Evolutionary conservation across 2,888 invertebrate genomes (phyloP).

Genomic region (Strigamia transsilvanica): DNA sequence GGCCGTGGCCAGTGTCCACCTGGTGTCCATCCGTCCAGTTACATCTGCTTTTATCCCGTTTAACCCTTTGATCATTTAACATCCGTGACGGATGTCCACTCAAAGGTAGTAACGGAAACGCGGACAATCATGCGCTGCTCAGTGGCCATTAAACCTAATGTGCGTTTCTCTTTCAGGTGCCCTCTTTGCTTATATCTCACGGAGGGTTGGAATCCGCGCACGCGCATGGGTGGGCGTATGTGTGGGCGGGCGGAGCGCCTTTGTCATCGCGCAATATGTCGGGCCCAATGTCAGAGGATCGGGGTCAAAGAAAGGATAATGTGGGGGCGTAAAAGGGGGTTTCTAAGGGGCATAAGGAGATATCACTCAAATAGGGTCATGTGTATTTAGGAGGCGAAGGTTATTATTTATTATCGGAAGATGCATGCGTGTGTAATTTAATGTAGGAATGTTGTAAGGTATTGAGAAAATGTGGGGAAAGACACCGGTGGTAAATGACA

Average conservation of each 20-base stretch:
- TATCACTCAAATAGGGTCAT: constrained; percentile 28
- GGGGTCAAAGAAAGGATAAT: constrained; percentile 47
- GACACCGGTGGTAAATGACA: too few relatives aligned
- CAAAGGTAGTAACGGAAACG: constrained; percentile 31
- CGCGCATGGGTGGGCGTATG: constrained; percentile 34
- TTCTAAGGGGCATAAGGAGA: constrained; percentile 26
- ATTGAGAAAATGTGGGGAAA: too few relatives aligned
- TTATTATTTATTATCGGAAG: not conserved
- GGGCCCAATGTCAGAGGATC: constrained; percentile 32
- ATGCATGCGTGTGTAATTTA: not conserved
- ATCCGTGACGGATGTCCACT: constrained; percentile 46
- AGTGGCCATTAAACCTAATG: not conserved
- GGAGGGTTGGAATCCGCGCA: not conserved
- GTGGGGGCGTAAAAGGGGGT: constrained; percentile 11
- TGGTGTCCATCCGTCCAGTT: constrained; percentile 37
- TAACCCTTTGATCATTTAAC: constrained; percentile 20
- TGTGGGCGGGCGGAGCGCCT: constrained; percentile 25
- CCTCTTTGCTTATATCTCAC: not conserved
- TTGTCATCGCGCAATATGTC: constrained; percentile 26
- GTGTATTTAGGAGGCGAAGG: constrained; percentile 1
- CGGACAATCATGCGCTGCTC: not conserved
- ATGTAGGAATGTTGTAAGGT: not conserved
- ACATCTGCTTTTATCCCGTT: constrained; percentile 7
- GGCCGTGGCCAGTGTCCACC: constrained; percentile 37
- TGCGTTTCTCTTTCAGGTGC: constrained; percentile 9